Base-by-base conservation (phyloP, 2,888 invertebrate genomes). In the Phyto melanocephala region DNA sequence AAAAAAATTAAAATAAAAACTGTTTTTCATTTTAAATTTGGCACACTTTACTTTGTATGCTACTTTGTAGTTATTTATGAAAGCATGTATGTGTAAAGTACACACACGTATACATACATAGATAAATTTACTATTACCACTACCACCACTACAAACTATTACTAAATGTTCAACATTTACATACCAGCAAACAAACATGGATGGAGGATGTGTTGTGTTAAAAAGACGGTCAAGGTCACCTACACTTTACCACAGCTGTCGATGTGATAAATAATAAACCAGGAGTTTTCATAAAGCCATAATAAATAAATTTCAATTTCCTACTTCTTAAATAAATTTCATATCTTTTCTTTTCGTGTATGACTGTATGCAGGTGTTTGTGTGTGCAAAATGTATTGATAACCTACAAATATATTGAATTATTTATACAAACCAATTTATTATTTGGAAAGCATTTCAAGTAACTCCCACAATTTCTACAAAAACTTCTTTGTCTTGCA, bases 151-250 rank as follows among this genome's bases (percentile, higher is more conserved):
- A 54, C 28, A n/a, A n/a, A n/a, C n/a, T n/a, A n/a, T n/a, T n/a
- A n/a, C n/a, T n/a, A n/a, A n/a, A n/a, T n/a, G n/a, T n/a, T n/a
- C n/a, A n/a, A n/a, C n/a, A n/a, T 45, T 15, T 20, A 7, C 11
- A 3, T 33, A 15, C 11, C 24, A 40, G 20, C 15, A n/a, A 24
- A 45, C 1, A 35, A 22, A 62, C 37, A 70, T 22, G 42, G 20
- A 45, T 52, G 60, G 54, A 75, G 80, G 63, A 70, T 65, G 40
- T 47, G 40, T 65, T 74, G 17, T 71, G 54, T 60, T 71, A 67
- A 60, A 5, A 79, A 82, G 71, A 82, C 75, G 82, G 82, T 71
- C 82, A 82, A 79, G 82, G 82, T 76, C 75, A 42, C 47, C 42
- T 60, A 42, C 40, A 11, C 20, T 10, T 17, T 52, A 33, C 77